phyloP scores from a whole-genome alignment of 2,797 vertebrate genomes.

The Falco concolor region DNA sequence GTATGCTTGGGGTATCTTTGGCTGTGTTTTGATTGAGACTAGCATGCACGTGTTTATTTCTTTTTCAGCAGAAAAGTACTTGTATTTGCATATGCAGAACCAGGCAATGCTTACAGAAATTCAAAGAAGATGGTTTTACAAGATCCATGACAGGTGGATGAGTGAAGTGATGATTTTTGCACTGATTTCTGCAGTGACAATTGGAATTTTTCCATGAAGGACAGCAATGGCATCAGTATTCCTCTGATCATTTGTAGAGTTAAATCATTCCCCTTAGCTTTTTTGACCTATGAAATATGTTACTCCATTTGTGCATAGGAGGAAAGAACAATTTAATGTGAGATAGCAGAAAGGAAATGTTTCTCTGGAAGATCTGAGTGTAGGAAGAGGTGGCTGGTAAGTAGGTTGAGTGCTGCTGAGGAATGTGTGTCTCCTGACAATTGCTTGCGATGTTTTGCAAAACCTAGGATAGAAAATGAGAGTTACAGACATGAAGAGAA shows the following conservation, averaged over 20 bases:
- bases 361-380: background rate
- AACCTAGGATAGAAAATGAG: background rate
- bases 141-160: background rate
- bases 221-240: background rate
- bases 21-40: background rate
- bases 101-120: background rate
- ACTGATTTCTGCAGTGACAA: background rate
- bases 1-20: background rate
- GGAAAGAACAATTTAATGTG: background rate
- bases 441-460: background rate
- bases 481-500: background rate
- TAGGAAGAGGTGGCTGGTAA: background rate
- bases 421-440: background rate
- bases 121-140: background rate
- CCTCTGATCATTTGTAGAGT: background rate
- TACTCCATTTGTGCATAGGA: background rate
- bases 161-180: background rate
- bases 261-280: background rate
- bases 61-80: background rate
- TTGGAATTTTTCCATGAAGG: background rate
- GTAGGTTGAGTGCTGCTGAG: background rate
- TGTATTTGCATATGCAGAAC: background rate
- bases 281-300: background rate
- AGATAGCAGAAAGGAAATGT: background rate
- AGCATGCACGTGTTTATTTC: background rate